phyloP scores from a whole-genome alignment of 1,140 invertebrate genomes.

The Radopholus similis region DNA sequence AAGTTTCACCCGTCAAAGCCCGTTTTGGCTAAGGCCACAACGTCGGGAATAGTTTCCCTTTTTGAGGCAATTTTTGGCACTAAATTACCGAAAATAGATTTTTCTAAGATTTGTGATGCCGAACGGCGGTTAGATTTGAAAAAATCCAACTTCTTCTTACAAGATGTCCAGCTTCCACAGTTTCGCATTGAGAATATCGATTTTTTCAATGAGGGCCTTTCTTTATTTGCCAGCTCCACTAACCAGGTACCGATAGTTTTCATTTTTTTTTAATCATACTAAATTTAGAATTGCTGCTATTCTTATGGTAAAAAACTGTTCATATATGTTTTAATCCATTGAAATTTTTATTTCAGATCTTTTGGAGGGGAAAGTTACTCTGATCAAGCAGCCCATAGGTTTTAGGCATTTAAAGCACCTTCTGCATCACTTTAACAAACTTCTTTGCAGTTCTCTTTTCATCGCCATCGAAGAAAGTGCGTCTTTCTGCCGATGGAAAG shows the following conservation, averaged over 20 bases:
- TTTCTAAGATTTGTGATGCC: slow-evolving; percentile 17
- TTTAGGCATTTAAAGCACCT: not conserved
- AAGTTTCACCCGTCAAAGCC: slow-evolving; percentile 40
- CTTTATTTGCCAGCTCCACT: slow-evolving; percentile 18
- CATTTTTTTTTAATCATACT: slow-evolving; percentile 21
- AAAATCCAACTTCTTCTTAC: slow-evolving; percentile 30
- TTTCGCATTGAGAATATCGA: slow-evolving; percentile 25
- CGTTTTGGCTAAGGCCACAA: slow-evolving; percentile 29
- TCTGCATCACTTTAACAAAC: not conserved
- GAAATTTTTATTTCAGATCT: slow-evolving; percentile 8
- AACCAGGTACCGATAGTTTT: slow-evolving; percentile 25
- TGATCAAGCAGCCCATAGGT: slow-evolving; percentile 13
- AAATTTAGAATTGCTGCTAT: slow-evolving; percentile 38
- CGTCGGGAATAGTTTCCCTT: slow-evolving; percentile 16
- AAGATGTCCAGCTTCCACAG: slow-evolving; percentile 25
- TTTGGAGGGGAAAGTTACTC: slow-evolving; percentile 29
- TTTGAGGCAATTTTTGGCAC: slow-evolving; percentile 29
- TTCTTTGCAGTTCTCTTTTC: slow-evolving; percentile 15
- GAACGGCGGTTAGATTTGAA: slow-evolving; percentile 16
- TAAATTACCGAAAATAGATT: not conserved
- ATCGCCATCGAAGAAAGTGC: not conserved
- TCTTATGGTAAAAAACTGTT: slow-evolving; percentile 22
- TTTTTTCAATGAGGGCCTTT: slow-evolving; percentile 32
- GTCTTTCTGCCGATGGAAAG: slow-evolving; percentile 30
- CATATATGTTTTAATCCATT: not conserved